phyloP scores from a whole-genome alignment of 1,140 invertebrate genomes.

The Brachystomella parvula region DNA sequence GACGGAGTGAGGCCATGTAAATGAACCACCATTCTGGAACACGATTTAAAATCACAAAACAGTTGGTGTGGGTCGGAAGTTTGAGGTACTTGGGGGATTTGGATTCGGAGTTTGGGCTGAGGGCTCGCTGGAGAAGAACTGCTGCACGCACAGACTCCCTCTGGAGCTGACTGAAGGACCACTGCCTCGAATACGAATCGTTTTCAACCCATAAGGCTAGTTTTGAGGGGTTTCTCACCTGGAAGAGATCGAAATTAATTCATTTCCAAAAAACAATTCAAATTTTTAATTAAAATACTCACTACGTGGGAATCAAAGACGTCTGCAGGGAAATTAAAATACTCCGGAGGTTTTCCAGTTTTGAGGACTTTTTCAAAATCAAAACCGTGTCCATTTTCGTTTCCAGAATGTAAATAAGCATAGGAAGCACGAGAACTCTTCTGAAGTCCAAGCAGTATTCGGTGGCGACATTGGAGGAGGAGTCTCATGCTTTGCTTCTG shows the following conservation, averaged over 20 bases:
- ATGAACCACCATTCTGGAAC: slow-evolving; percentile 36
- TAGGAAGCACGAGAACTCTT: too few species aligned
- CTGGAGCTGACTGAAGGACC: slow-evolving; percentile 23
- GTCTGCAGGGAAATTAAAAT: slow-evolving; percentile 34
- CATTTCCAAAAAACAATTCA: slow-evolving; percentile 2
- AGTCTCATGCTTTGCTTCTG: too few species aligned
- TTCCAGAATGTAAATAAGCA: too few species aligned
- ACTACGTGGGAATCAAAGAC: slow-evolving; percentile 32
- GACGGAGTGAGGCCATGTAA: slow-evolving; percentile 19
- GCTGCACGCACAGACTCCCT: slow-evolving; percentile 24
- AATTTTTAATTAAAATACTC: slow-evolving; percentile 14
- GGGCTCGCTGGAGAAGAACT: slow-evolving; percentile 2
- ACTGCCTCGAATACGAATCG: slow-evolving; percentile 16
- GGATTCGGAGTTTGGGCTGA: background rate
- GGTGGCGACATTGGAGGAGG: background rate
- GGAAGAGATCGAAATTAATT: background rate
- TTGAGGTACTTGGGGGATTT: slow-evolving; percentile 10
- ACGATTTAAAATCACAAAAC: slow-evolving; percentile 13
- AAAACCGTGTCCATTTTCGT: too few species aligned
- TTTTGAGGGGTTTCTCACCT: slow-evolving; percentile 4
- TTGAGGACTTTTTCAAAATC: slow-evolving; percentile 29
- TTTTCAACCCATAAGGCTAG: slow-evolving; percentile 30
- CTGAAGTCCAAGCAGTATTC: too few species aligned
- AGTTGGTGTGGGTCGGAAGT: slow-evolving; percentile 2
- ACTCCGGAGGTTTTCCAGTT: slow-evolving; percentile 24